Evolutionary conservation across 1,140 invertebrate species (phyloP).

Genomic region (Ylistrum balloti): DNA sequence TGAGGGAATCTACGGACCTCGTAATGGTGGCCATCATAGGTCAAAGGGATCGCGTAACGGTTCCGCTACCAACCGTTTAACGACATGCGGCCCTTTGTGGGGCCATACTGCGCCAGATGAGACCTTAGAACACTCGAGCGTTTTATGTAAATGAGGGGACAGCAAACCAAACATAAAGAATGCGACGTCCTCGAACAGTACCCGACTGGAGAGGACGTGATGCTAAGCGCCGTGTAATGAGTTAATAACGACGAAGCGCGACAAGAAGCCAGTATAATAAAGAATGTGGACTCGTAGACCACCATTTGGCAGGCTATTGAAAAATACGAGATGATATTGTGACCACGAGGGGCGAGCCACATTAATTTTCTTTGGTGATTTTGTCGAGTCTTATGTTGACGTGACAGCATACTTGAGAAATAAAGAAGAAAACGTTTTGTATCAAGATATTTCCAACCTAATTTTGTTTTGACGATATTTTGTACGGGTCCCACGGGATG

Average conservation of each 20-base stretch:
- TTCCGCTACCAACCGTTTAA: conserved; percentile 4
- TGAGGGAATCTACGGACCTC: conserved; percentile 14
- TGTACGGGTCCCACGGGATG: background rate
- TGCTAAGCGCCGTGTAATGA: conserved; percentile 31
- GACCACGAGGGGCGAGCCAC: conserved; percentile 11
- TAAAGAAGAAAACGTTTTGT: background rate
- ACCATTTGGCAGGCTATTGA: conserved; percentile 16
- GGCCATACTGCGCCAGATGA: conserved; percentile 36
- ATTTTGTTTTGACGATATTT: conserved; percentile 34
- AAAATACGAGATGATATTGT: background rate
- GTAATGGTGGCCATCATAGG: background rate
- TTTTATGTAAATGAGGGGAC: conserved; percentile 31
- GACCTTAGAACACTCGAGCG: background rate
- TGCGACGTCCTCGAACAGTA: background rate
- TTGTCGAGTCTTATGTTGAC: conserved; percentile 9
- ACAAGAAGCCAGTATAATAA: conserved; percentile 9
- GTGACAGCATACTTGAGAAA: conserved; percentile 21
- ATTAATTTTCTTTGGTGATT: conserved; percentile 18
- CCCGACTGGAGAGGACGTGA: conserved; percentile 6
- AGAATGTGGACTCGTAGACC: background rate
- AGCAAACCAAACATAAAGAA: conserved; percentile 34
- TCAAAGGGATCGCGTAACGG: conserved; percentile 3
- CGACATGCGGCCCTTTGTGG: conserved; percentile 36
- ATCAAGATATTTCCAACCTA: background rate
- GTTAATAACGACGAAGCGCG: background rate